phyloP scores from a whole-genome alignment of 2,113 vertebrate genomes.

The mouse (Mus musculus) region DNA sequence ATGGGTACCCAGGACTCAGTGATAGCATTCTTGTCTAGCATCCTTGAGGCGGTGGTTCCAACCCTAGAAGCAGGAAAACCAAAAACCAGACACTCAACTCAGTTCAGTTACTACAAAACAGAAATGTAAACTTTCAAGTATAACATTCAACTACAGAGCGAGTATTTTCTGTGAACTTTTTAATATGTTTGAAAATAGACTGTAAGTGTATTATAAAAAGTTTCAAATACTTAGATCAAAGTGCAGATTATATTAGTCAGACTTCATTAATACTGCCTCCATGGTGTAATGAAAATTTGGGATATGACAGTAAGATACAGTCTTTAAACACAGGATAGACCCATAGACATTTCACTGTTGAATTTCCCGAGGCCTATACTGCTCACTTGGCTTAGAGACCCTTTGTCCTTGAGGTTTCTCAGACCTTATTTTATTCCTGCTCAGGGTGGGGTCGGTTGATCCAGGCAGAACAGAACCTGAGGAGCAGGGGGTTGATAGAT shows the following conservation, averaged over 20 bases:
- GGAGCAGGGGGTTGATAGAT: fast-evolving
- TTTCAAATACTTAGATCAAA: neutral
- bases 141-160: neutral
- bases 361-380: no score
- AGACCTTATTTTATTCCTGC: neutral
- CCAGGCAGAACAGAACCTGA: no score
- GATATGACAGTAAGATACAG: neutral
- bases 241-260: neutral
- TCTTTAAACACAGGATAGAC: neutral
- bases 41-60: neutral
- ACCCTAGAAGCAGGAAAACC: neutral
- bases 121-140: neutral
- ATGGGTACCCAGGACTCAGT: neutral
- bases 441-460: no score
- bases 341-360: neutral
- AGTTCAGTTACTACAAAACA: neutral
- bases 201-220: neutral
- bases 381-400: neutral
- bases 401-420: neutral
- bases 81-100: neutral
- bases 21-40: neutral
- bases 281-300: neutral
- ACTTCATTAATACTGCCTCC: neutral
- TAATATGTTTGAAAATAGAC: neutral
- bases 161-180: neutral